These are phyloP conservation scores for Heliangelus exortis DNA, from an alignment of 2,797 vertebrate genomes.

Conservation along the genomic window DNA sequence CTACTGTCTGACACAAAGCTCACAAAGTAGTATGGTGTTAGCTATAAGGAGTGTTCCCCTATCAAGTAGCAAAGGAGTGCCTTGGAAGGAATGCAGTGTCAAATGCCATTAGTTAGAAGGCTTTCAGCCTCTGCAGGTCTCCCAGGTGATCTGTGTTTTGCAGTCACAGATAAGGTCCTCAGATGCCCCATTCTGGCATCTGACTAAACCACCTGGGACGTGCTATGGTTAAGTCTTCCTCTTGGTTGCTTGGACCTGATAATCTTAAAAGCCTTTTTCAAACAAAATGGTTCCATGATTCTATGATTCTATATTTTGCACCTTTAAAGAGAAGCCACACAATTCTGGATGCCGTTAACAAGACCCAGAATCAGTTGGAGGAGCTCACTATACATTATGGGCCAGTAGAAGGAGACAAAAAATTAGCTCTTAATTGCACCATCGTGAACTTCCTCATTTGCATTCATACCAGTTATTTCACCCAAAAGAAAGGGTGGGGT, in stretches of 20 bases:
- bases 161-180: too few species aligned
- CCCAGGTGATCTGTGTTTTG: neutral
- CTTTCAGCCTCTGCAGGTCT: neutral
- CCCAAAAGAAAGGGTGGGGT: neutral
- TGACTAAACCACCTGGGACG: neutral
- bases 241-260: too few species aligned
- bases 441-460: neutral
- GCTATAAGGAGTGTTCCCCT: neutral
- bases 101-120: neutral
- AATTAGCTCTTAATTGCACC: neutral
- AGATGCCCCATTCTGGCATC: too few species aligned
- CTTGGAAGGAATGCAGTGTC: neutral
- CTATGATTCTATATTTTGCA: neutral
- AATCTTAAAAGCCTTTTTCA: too few species aligned
- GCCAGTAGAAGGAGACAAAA: neutral
- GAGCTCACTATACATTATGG: too few species aligned
- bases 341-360: neutral
- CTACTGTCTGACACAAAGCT: neutral
- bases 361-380: neutral
- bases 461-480: neutral
- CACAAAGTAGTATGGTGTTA: neutral
- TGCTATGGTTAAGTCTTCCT: neutral
- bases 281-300: too few species aligned
- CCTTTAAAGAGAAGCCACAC: neutral
- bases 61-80: neutral